Conservation (phyloP, 1,140 invertebrate species). For the Acromyrmex heyeri region DNA sequence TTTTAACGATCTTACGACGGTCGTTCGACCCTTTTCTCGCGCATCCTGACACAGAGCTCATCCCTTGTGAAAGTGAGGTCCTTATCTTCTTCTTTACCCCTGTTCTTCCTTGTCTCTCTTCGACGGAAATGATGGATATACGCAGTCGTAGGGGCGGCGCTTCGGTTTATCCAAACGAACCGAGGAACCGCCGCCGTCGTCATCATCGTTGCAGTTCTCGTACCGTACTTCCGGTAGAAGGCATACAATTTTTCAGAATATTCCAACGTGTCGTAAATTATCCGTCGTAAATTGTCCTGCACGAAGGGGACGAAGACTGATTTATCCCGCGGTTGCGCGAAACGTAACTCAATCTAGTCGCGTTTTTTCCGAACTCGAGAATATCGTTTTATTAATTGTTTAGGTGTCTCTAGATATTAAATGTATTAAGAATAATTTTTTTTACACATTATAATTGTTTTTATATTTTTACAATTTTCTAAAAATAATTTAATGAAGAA, state of each 20-base stretch:
- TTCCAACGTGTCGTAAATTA: slow-evolving; percentile 44
- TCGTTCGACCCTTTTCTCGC: not conserved
- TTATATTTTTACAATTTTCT: not conserved
- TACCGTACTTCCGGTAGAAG: slow-evolving; percentile 49
- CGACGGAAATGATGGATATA: slow-evolving; percentile 12
- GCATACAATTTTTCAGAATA: slow-evolving; percentile 33
- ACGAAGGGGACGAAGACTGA: not conserved
- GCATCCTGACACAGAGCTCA: not conserved
- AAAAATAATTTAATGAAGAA: not conserved
- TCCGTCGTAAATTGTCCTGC: not conserved
- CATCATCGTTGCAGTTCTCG: not conserved
- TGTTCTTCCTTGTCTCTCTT: not conserved
- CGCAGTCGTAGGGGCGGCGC: slow-evolving; percentile 3
- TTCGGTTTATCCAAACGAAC: slow-evolving; percentile 28
- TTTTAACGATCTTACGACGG: not conserved
- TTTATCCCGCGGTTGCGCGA: not conserved
- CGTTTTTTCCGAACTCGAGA: not conserved
- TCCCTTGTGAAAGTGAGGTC: not conserved
- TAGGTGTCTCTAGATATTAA: not conserved
- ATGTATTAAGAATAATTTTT: not conserved
- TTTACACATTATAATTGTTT: not conserved
- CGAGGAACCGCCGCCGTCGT: not conserved
- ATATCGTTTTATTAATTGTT: not conserved
- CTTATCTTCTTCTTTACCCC: not conserved
- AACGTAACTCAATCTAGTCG: too few relatives aligned